Evolutionary conservation across 2,113 vertebrate species (phyloP).

Genomic region (Datnioides undecimradiatus): DNA sequence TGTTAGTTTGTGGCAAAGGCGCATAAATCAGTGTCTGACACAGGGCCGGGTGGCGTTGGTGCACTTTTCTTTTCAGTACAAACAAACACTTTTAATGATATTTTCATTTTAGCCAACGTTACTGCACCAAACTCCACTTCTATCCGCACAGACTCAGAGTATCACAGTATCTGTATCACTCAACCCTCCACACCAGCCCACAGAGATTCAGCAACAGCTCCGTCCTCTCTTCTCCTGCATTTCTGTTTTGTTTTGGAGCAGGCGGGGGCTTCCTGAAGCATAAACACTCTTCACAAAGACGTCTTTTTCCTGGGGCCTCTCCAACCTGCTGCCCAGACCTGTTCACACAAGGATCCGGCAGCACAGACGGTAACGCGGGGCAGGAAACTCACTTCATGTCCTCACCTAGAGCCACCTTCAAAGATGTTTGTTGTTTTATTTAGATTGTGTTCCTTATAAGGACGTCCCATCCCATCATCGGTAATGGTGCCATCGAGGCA

Average conservation of each 20-base stretch:
- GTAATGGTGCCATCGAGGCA: neutral
- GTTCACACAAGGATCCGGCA: constrained; percentile 3
- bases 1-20: neutral
- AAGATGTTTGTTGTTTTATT: neutral
- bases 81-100: neutral
- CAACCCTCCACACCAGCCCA: neutral
- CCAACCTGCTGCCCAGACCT: constrained; percentile 47
- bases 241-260: constrained; percentile 53
- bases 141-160: neutral
- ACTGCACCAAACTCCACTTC: neutral
- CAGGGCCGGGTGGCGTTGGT: too few species aligned
- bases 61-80: neutral
- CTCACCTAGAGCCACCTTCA: neutral
- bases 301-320: constrained; percentile 53
- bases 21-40: neutral
- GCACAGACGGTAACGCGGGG: neutral
- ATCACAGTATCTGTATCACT: neutral
- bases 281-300: constrained; percentile 52
- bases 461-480: neutral
- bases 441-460: neutral
- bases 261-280: constrained; percentile 61
- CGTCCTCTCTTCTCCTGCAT: constrained; percentile 11
- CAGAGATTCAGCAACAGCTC: constrained; percentile 55
- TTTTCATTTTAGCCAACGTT: neutral
- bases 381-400: neutral